These are phyloP conservation scores for Sandelia bainsii DNA, from an alignment of 2,797 vertebrate genomes.

Conservation along the genomic window DNA sequence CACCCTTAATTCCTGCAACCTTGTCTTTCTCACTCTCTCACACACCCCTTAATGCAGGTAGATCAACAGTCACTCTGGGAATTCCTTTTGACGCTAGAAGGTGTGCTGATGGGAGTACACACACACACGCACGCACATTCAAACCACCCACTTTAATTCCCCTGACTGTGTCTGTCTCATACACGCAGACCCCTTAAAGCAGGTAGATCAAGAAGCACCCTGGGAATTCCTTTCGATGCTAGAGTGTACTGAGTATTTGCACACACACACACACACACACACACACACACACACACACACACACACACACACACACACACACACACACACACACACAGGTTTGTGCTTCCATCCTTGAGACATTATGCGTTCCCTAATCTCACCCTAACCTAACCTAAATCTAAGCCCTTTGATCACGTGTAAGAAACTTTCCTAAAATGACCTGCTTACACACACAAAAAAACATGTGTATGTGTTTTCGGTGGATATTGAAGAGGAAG, in stretches of 20 bases:
- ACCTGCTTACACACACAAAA: no score
- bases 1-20: slow-evolving; percentile 24
- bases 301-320: no score
- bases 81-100: slow-evolving; percentile 36
- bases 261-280: neutral
- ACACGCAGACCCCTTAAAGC: slow-evolving; percentile 37
- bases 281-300: neutral
- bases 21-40: slow-evolving; percentile 8
- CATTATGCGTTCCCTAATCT: neutral
- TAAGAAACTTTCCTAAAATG: no score
- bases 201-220: slow-evolving; percentile 55
- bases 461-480: no score
- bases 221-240: slow-evolving; percentile 48
- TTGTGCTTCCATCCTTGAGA: neutral
- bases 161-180: neutral
- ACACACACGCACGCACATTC: neutral
- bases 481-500: no score
- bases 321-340: neutral
- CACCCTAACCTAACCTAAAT: neutral
- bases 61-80: slow-evolving; percentile 55
- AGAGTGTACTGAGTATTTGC: slow-evolving; percentile 24
- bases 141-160: slow-evolving; percentile 1
- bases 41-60: slow-evolving; percentile 39
- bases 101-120: neutral
- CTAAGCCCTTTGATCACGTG: neutral